Conservation (phyloP, 2,797 vertebrate genomes). For the Syngnathus rostellatus region DNA sequence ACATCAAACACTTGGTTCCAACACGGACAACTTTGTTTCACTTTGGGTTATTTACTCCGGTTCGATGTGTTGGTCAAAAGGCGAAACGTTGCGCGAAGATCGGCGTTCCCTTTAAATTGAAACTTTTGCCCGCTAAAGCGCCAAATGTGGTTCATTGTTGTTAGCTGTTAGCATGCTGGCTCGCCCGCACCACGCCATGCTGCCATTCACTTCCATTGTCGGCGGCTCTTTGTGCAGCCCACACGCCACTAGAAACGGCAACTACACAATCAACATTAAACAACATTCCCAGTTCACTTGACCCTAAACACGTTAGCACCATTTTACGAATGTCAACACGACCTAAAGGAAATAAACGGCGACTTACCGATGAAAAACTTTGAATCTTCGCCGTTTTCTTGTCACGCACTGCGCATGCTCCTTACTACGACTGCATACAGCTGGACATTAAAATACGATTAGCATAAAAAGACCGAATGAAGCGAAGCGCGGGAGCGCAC, state of each 20-base stretch:
- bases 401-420: constrained; percentile 68
- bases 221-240: constrained; percentile 28
- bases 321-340: constrained; percentile 6
- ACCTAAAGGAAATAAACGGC: constrained; percentile 31
- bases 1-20: constrained; percentile 11
- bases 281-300: not conserved
- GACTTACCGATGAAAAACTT: constrained; percentile 74
- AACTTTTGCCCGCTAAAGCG: constrained; percentile 64
- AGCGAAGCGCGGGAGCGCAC: constrained; percentile 41
- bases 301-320: not conserved
- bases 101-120: constrained; percentile 43
- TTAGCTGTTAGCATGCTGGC: constrained; percentile 66
- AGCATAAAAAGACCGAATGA: constrained; percentile 65
- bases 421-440: constrained; percentile 66
- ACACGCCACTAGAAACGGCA: constrained; percentile 20
- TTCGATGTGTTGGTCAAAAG: not conserved
- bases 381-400: constrained; percentile 68
- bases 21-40: not conserved
- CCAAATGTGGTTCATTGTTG: constrained; percentile 72
- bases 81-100: not conserved
- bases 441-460: constrained; percentile 66
- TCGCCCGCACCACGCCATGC: constrained; percentile 69
- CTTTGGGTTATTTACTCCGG: not conserved
- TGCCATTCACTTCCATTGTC: constrained; percentile 67
- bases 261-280: not conserved